Evolutionary conservation across 2,888 invertebrate genomes (phyloP).

Genomic region (Cenopis cana): DNA sequence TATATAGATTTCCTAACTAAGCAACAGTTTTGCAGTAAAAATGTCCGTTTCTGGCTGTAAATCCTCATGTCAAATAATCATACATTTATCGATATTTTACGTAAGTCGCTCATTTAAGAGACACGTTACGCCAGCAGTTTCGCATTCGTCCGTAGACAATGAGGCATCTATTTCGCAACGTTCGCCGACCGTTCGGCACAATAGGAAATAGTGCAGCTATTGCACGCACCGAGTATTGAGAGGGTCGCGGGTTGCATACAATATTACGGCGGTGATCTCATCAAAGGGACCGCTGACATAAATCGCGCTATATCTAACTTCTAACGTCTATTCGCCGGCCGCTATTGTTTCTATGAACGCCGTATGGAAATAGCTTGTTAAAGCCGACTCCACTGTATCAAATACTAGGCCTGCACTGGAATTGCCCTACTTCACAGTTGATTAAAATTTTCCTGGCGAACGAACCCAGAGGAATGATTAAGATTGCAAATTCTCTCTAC

Average conservation of each 20-base stretch:
- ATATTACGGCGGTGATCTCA: constrained; percentile 80
- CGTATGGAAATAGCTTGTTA: constrained; percentile 80
- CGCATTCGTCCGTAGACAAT: constrained; percentile 71
- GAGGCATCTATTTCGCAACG: constrained; percentile 78
- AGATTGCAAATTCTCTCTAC: constrained; percentile 23
- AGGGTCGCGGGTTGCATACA: constrained; percentile 80
- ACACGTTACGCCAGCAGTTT: constrained; percentile 60
- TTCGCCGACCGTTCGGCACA: constrained; percentile 71
- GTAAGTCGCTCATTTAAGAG: constrained; percentile 36
- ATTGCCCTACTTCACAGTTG: constrained; percentile 37
- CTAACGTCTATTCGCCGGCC: constrained; percentile 83
- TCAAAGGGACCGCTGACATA: constrained; percentile 84
- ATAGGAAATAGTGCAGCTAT: constrained; percentile 82
- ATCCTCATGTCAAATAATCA: constrained; percentile 32
- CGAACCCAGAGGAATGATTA: constrained; percentile 25
- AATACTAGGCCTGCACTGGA: constrained; percentile 52
- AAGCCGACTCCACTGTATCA: constrained; percentile 49
- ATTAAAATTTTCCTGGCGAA: constrained; percentile 34
- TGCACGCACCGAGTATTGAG: constrained; percentile 77
- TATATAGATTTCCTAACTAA: constrained; percentile 25
- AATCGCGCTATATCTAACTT: constrained; percentile 82
- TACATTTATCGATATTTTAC: constrained; percentile 35
- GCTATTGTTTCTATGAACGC: constrained; percentile 86
- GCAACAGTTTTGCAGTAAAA: constrained; percentile 18
- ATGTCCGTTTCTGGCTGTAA: constrained; percentile 30